Evolutionary conservation across 2,888 invertebrate species (phyloP).

Genomic region (Leptopterna dolabrata): DNA sequence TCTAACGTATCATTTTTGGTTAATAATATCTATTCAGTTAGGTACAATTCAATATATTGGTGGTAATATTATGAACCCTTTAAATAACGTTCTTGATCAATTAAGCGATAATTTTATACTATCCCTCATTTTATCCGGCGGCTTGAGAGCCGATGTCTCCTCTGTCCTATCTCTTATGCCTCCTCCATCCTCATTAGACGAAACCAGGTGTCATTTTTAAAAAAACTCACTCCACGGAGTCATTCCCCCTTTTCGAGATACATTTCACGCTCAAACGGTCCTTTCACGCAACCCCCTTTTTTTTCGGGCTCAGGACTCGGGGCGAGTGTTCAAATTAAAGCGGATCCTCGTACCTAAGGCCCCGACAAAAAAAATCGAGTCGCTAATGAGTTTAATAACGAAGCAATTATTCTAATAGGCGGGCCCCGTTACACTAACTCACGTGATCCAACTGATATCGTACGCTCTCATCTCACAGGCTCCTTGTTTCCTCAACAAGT

Average conservation of each 20-base stretch:
- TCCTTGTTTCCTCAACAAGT: background rate
- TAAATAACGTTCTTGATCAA: too few species aligned
- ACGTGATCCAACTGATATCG: background rate
- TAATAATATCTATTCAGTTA: too few species aligned
- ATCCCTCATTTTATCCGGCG: too few species aligned
- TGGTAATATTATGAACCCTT: too few species aligned
- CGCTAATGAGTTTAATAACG: conserved; percentile 7
- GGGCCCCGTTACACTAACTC: background rate
- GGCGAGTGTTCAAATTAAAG: background rate
- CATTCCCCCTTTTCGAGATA: background rate
- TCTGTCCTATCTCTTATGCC: too few species aligned
- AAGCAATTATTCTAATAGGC: background rate
- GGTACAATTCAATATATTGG: too few species aligned
- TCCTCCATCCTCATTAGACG: too few species aligned
- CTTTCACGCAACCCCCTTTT: background rate
- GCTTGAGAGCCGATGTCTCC: too few species aligned
- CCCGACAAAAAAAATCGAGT: background rate
- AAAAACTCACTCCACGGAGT: background rate
- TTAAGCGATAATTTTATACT: too few species aligned
- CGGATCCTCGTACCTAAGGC: background rate
- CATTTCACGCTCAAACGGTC: background rate
- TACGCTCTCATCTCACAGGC: background rate
- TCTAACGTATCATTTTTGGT: too few species aligned
- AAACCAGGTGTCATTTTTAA: background rate
- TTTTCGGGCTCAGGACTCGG: background rate